A percentile compares a stretch with the other conserved stretches of the same genome.
Evolutionary conservation across 2,113 vertebrate species (phyloP).

Genomic region (Seriola dumerili): DNA sequence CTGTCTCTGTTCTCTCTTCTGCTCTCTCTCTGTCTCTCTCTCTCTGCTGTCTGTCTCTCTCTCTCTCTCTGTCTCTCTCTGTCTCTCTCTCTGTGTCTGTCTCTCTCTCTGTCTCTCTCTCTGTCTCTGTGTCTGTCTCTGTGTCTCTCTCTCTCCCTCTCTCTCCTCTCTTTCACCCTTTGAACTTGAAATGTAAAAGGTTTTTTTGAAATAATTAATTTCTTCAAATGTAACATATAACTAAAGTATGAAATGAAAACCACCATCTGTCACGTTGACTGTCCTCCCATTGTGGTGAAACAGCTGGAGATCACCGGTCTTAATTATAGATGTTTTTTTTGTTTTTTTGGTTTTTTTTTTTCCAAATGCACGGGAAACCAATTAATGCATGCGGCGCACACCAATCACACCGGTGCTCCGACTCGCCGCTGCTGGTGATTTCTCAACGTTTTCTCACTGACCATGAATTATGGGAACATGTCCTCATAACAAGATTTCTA

Average conservation of each 20-base stretch:
- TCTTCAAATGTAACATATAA: too few relatives aligned
- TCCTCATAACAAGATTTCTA: constrained; percentile 27
- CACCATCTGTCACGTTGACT: constrained; percentile 51
- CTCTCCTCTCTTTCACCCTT: not conserved
- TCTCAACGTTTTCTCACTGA: constrained; percentile 31
- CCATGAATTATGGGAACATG: constrained; percentile 32
- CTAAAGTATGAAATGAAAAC: not conserved
- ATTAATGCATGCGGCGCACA: constrained; percentile 42
- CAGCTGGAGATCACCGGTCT: constrained; percentile 48
- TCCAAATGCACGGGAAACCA: constrained; percentile 50
- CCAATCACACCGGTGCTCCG: constrained; percentile 10
- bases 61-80: too few relatives aligned
- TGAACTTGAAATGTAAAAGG: not conserved
- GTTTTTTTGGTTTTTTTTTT: not conserved
- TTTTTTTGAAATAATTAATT: not conserved
- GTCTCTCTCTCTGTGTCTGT: too few relatives aligned
- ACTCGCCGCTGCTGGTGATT: constrained; percentile 6
- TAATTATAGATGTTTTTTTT: constrained; percentile 60
- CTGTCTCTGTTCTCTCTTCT: too few relatives aligned
- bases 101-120: too few relatives aligned
- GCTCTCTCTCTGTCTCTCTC: too few relatives aligned
- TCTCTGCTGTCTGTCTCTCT: too few relatives aligned
- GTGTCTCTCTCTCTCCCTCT: too few relatives aligned
- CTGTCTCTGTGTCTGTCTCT: too few relatives aligned
- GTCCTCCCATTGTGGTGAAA: constrained; percentile 38